Evolutionary conservation across 2,797 vertebrate genomes (phyloP), one percentile per base, ranked within the genome.

Genomic region (Clamator glandarius): DNA sequence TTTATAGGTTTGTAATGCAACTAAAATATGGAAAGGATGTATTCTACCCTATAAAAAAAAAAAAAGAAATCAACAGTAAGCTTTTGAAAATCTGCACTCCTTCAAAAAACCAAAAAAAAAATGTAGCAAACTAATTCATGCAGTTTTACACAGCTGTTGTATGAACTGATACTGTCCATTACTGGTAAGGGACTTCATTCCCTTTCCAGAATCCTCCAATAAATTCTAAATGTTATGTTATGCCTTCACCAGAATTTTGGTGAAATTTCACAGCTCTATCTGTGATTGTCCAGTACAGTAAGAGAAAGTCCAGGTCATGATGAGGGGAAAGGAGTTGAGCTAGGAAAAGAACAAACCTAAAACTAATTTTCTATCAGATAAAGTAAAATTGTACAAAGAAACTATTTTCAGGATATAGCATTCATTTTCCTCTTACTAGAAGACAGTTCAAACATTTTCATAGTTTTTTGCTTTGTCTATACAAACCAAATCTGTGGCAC

Each of bases 1-100:
- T 97, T 98, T 99, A 83, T 99, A 99, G 48, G 98, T 98, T 97
- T 99, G 98, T 75, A 98, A 97, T 9, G 98, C 98, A 96, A 98
- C 94, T 64, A 99, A 96, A 93, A 99, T 93, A 91, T 98, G 98
- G 95, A 99, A 98, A 23, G 99, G 99, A 94, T 99, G 98, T 93
- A 99, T 97, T 93, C 98, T 98, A 76, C 98, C 98, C 99, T 99
- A 93, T 23, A 93, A 79, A 73, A 4, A 96, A 82, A 78, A 92
- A 8, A 93, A 82, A 78, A 92, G 8, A 93, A 80, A 92, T 11
- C 24, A 84, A 87, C 68, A 63, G n/a, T 7, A 82, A 74, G 29
- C 31, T 79, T 78, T 63, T 83, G 77, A 51, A 85, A 75, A 95
- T 57, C 11, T 70, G n/a, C 89, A 12, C 21, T 76, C n/a, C 24